These are phyloP conservation scores for Petrocephalus zakoni DNA, from an alignment of 2,113 vertebrate genomes.

Conservation along the genomic window DNA sequence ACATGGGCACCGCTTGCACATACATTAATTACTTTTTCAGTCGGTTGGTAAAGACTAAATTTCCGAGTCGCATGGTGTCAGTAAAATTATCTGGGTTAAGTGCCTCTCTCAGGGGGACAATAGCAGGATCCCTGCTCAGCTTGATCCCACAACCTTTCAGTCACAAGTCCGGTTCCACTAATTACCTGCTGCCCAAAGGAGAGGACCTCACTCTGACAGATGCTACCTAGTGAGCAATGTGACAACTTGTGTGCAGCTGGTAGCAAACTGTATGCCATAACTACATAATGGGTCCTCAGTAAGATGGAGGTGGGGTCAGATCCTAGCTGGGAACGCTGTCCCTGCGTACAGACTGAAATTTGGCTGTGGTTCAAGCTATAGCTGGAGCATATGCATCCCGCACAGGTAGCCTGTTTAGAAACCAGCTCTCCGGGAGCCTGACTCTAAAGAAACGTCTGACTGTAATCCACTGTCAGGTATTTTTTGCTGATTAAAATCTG, in stretches of 20 bases:
- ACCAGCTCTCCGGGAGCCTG: background rate
- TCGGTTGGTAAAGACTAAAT: background rate
- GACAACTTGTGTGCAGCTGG: background rate
- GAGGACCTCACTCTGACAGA: background rate
- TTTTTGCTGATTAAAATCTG: background rate
- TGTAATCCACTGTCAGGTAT: background rate
- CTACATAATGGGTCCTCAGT: background rate
- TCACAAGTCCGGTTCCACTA: background rate
- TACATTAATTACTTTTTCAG: conserved; percentile 3
- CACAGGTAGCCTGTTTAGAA: background rate
- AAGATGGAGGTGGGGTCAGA: background rate
- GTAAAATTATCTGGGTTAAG: conserved; percentile 9
- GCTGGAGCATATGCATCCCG: background rate
- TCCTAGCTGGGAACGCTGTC: background rate
- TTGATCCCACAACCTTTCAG: background rate
- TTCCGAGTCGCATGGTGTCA: background rate
- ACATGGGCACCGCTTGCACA: background rate
- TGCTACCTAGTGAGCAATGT: background rate
- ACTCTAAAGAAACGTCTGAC: background rate
- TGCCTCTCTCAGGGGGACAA: background rate
- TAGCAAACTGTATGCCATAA: background rate
- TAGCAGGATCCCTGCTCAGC: background rate
- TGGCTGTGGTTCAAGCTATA: background rate
- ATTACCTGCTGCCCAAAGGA: background rate
- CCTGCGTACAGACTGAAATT: background rate